Percentiles rank a stretch among this genome's conserved stretches.
phyloP scores from a whole-genome alignment of 2,888 invertebrate genomes.

The Toxonevra muliebris region DNA sequence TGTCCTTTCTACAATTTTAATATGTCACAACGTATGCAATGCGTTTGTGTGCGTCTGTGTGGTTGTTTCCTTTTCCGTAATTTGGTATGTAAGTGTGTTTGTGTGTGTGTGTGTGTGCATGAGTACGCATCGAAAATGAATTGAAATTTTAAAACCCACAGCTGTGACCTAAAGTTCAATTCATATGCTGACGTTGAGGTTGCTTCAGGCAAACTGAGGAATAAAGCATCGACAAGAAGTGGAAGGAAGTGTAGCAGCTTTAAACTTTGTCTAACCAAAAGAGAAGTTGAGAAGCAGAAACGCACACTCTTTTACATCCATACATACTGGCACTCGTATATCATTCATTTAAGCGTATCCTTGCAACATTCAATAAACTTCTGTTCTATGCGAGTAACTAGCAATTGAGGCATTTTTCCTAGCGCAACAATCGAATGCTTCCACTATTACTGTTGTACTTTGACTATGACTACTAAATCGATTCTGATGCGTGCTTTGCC shows the following conservation, averaged over 20 bases:
- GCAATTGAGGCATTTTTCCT: background rate
- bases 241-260: background rate
- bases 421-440: constrained; percentile 10
- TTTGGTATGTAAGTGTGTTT: background rate
- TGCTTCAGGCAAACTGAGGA: background rate
- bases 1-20: background rate
- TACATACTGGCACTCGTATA: background rate
- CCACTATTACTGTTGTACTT: too few relatives aligned
- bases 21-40: background rate
- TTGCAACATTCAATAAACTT: constrained; percentile 18
- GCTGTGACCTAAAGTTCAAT: constrained; percentile 44
- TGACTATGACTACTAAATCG: constrained; percentile 10
- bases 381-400: background rate
- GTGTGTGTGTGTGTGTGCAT: constrained; percentile 10
- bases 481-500: constrained; percentile 6
- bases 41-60: background rate
- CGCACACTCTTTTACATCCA: background rate
- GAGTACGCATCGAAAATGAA: constrained; percentile 49
- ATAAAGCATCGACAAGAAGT: too few relatives aligned
- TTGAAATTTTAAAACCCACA: constrained; percentile 59
- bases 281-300: background rate
- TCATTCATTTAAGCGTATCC: constrained; percentile 1
- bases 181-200: constrained; percentile 1
- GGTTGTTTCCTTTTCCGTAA: background rate
- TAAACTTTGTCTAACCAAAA: background rate